Base-by-base conservation (phyloP, 2,797 vertebrate genomes). In the Leptatherina wallacei region DNA sequence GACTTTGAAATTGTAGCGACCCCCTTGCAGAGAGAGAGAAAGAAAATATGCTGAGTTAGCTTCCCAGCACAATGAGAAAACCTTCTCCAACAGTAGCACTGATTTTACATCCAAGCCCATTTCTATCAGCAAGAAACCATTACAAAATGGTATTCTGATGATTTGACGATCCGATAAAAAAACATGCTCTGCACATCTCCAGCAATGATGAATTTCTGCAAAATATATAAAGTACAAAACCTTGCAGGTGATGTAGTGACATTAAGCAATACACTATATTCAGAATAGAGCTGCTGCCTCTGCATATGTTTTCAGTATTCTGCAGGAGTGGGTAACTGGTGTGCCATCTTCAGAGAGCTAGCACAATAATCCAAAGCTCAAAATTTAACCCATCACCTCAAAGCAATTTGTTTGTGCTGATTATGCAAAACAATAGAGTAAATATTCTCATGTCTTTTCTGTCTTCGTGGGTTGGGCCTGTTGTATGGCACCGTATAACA, bases 341-440 rank as follows among this genome's bases (percentile, higher is more conserved):
- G 58, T 80, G 78, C 52, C 63, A 65, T 42, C 49, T 69, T 72
- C 71, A 71, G 54, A 66, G 59, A 69, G 64, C 71, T 64, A 79
- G 69, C 30, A 6, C 14, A 47, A 82, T 57, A 71, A 85, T 74
- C 80, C 66, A 85, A 70, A 80, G 72, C 75, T 30, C 40, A 60
- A 55, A 40, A 75, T 82, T 82, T 78, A 77, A 61, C 30, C 35
- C 65, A 20, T 72, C 51, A 44, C 64, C 3, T 22, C 36, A 33
- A 69, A 91, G 80, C 83, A 85, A 86, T 78, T 83, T 89, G 83
- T 27, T 74, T 75, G 66, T 67, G 86, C 85, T 70, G 71, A 88
- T 88, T 79, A 89, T 49, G 20, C 44, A 49, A 72, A 64, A 73
- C 61, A 73, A 84, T 84, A 69, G 87, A 88, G 84, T 83, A 89